These are phyloP conservation scores for Muntiacus muntjak DNA, from an alignment of 2,113 vertebrate genomes.

Conservation along the genomic window DNA sequence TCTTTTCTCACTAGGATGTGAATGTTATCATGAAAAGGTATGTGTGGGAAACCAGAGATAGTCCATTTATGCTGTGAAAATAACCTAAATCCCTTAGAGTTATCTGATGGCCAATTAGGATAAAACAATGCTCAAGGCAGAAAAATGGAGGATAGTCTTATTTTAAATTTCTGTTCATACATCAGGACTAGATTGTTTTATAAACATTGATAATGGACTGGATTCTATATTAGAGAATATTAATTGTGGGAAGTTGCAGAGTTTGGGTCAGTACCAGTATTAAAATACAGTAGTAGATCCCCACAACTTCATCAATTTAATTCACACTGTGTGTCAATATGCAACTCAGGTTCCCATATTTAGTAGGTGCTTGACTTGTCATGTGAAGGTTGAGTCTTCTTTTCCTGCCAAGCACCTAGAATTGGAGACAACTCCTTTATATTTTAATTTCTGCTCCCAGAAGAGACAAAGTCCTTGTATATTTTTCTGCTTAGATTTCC, in stretches of 20 bases:
- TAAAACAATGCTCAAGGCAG: background rate
- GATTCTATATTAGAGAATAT: background rate
- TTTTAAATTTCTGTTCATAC: background rate
- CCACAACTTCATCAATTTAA: background rate
- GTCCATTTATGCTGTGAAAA: background rate
- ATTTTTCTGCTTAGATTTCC: background rate
- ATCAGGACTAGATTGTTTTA: background rate
- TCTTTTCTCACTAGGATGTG: conserved; percentile 30
- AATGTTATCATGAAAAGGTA: conserved; percentile 26
- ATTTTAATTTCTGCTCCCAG: background rate
- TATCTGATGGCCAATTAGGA: background rate
- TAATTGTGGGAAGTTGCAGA: background rate
- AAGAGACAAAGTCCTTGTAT: background rate
- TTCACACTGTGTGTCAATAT: background rate
- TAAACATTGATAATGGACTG: background rate
- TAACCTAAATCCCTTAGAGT: background rate
- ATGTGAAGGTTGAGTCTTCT: background rate
- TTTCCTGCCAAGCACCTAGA: background rate
- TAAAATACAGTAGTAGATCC: background rate
- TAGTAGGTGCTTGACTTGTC: background rate
- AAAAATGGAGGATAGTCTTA: background rate
- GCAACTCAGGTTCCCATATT: background rate
- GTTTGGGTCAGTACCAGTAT: background rate
- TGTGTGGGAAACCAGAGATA: background rate
- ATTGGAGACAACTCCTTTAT: background rate